Conservation (phyloP, 2,113 vertebrate species). For the Azemiops feae region DNA sequence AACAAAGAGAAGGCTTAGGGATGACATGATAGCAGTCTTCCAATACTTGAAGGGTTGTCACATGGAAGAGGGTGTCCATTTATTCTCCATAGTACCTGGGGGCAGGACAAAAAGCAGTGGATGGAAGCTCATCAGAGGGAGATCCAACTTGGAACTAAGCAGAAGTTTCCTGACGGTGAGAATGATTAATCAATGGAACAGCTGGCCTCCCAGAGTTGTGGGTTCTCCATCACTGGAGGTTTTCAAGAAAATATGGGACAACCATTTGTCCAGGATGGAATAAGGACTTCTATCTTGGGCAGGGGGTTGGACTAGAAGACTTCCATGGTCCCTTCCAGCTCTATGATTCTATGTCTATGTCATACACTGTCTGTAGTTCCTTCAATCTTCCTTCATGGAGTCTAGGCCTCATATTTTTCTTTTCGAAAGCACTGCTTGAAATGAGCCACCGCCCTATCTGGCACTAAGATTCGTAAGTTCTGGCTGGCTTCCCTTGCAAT, state of each 20-base stretch:
- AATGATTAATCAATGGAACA: neutral
- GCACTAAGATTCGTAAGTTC: neutral
- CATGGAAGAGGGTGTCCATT: neutral
- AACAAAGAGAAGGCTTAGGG: neutral
- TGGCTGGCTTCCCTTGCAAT: neutral
- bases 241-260: neutral
- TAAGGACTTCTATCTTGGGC: neutral
- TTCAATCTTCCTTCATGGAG: neutral
- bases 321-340: neutral
- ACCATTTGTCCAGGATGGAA: neutral
- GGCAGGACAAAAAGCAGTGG: neutral
- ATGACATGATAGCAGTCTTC: neutral
- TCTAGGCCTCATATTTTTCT: neutral
- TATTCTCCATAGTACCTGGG: neutral
- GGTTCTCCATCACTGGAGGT: neutral
- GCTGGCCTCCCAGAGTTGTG: neutral
- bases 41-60: neutral
- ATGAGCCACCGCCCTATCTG: neutral
- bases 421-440: neutral
- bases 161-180: neutral
- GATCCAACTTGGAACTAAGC: neutral
- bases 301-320: neutral
- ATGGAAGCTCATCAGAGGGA: neutral
- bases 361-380: neutral
- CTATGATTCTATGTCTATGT: neutral